These are phyloP conservation scores for Podarcis siculus DNA, from an alignment of 2,797 vertebrate genomes.

Conservation along the genomic window DNA sequence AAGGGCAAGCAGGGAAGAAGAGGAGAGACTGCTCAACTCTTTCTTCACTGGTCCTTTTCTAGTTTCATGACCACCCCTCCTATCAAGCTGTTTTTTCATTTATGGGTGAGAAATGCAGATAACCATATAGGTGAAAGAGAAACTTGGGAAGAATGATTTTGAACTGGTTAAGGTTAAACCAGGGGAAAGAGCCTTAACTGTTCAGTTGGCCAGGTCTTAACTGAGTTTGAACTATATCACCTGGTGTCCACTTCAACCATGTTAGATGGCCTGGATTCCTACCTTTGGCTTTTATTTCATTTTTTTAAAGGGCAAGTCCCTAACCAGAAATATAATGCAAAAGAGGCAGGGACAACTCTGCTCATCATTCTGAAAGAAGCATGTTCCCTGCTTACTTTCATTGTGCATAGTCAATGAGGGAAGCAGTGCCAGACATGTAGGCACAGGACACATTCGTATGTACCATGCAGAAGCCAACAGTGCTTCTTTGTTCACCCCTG, in stretches of 20 bases:
- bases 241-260: neutral
- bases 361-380: neutral
- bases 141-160: neutral
- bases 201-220: neutral
- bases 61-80: neutral
- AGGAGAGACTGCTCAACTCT: neutral
- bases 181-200: neutral
- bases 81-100: neutral
- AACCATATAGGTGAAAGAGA: neutral
- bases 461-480: no score
- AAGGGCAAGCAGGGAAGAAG: neutral
- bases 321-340: neutral
- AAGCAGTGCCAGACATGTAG: neutral
- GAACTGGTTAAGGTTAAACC: neutral
- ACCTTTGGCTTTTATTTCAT: neutral
- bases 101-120: neutral
- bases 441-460: no score
- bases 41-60: neutral
- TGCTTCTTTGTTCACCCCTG: no score
- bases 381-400: neutral
- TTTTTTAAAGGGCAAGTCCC: neutral
- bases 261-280: neutral
- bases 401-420: neutral
- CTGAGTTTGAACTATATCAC: neutral
- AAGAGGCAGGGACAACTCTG: neutral